These are phyloP conservation scores for Stratiomys singularior DNA, from an alignment of 2,888 invertebrate species.

Conservation along the genomic window DNA sequence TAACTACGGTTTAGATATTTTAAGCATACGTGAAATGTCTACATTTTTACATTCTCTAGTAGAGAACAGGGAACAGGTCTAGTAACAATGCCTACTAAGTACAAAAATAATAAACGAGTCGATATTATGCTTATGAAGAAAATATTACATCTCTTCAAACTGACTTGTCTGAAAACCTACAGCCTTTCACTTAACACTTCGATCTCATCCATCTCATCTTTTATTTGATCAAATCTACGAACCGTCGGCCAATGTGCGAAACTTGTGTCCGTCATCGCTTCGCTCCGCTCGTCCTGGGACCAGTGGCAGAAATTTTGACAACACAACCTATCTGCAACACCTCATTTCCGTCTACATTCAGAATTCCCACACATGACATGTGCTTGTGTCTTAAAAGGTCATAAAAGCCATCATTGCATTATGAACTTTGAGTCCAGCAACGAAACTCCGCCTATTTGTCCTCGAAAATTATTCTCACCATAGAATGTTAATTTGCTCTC, in stretches of 20 bases:
- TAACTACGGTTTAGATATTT: neutral
- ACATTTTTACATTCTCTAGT: neutral
- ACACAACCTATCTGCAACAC: neutral
- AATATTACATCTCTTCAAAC: neutral
- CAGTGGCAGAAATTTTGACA: too few species aligned
- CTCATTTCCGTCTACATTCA: too few species aligned
- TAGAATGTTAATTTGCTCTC: neutral
- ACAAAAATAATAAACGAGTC: neutral
- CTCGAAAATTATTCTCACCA: too few species aligned
- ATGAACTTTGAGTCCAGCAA: too few species aligned
- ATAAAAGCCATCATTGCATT: too few species aligned
- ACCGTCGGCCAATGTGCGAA: neutral
- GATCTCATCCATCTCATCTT: constrained; percentile 1
- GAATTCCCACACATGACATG: too few species aligned
- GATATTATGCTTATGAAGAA: neutral
- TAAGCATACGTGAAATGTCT: neutral
- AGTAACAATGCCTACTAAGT: constrained; percentile 16
- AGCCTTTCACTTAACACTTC: neutral
- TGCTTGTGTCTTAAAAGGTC: too few species aligned
- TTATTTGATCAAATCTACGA: neutral
- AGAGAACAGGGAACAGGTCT: neutral
- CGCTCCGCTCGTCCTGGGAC: too few species aligned
- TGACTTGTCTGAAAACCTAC: neutral
- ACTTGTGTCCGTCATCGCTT: too few species aligned
- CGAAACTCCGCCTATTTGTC: too few species aligned